Evolutionary conservation across 2,797 vertebrate species (phyloP), one percentile per base, ranked within the genome.

Genomic region (Alcedo quadribrachys): DNA sequence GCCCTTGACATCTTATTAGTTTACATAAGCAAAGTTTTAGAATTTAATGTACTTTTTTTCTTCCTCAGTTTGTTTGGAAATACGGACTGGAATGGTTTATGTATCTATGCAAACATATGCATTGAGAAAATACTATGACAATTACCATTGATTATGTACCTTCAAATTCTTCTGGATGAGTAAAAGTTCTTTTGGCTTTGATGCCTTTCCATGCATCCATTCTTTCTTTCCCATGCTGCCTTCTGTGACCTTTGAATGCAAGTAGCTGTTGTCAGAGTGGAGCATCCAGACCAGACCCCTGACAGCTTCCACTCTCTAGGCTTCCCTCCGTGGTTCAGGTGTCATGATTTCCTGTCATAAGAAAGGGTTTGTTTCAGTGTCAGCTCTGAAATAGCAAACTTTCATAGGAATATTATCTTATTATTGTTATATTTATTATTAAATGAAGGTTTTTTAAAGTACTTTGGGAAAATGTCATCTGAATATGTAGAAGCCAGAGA

Each of bases 91-190:
- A 90, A 91, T n/a, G 3, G 5, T 15, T 1, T 9, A 1, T 67
- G 14, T 54, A 5, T 37, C 15, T 50, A 14, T 4, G 21, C 6
- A 28, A 3, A n/a, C 2, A 43, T 2, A 15, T 11, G 5, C 8
- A 54, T 22, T 55, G 28, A 70, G 53, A 60, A 9, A 63, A 9
- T 9, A 45, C 32, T 0, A 73, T 50, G 19, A 42, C 75, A 87
- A 11, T 27, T 16, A 55, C 24, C n/a, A 27, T 21, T 35, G 12
- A 35, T 82, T 68, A 57, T n/a, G 74, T 92, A 33, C 20, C 16
- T 75, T 71, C 15, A n/a, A 2, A 6, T 33, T 74, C 61, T 74
- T 58, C 40, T 78, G 57, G 10, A 10, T 67, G 12, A 60, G 11
- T 60, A 48, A 45, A 32, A 33, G 7, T 45, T 58, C 25, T 58